These are phyloP conservation scores for Pachydiplax longipennis DNA, from an alignment of 2,888 invertebrate species.

Conservation along the genomic window DNA sequence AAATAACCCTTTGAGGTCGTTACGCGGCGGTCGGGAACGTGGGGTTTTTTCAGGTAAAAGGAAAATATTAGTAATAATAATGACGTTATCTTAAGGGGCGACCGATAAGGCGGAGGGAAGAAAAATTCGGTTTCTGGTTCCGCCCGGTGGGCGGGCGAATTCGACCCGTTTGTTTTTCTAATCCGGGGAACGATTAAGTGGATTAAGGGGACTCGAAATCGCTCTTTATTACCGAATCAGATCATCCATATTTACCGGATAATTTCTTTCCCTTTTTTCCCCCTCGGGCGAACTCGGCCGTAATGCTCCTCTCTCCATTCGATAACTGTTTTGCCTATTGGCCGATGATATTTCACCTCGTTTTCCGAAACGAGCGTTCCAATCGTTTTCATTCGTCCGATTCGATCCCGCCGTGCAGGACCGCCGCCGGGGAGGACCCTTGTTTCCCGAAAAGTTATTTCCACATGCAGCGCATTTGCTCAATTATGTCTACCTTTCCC, in stretches of 20 bases:
- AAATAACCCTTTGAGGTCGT: conserved; percentile 37
- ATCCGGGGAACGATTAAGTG: neutral
- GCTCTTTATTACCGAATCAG: neutral
- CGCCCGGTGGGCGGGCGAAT: neutral
- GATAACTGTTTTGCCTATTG: neutral
- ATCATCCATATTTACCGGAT: neutral
- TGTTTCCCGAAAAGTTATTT: neutral
- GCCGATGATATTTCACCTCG: neutral
- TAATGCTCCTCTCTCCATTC: neutral
- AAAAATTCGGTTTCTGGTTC: neutral
- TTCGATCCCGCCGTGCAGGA: neutral
- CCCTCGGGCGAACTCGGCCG: neutral
- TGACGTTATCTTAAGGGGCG: neutral
- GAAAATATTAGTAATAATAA: too few relatives aligned
- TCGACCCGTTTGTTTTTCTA: neutral
- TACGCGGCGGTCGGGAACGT: neutral
- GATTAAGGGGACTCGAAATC: neutral
- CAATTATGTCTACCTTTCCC: neutral
- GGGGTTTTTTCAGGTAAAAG: too few relatives aligned
- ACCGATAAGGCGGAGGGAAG: neutral
- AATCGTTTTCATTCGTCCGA: neutral
- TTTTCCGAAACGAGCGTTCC: neutral
- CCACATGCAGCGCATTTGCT: neutral
- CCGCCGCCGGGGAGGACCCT: neutral
- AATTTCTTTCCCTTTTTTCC: neutral